phyloP scores from a whole-genome alignment of 64 coral and sea anemone species.

The Montipora foliosa region DNA sequence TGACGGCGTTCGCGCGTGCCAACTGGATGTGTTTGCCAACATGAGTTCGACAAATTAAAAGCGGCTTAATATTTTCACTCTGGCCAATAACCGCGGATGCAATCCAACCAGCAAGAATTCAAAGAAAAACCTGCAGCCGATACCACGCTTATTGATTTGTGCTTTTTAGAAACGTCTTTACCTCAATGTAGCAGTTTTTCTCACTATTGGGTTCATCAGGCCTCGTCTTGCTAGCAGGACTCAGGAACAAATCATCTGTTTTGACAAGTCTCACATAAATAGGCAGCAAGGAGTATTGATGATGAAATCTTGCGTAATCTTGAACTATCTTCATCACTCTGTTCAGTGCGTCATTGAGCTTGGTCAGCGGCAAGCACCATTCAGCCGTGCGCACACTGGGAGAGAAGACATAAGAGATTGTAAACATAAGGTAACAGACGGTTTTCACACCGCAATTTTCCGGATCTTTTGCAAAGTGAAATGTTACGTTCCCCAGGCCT shows the following conservation, averaged over 20 bases:
- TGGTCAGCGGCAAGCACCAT: conserved; percentile 41
- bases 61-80: too few species aligned
- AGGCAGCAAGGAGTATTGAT: conserved; percentile 53
- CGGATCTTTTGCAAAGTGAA: too few species aligned
- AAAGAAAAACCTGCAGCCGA: too few species aligned
- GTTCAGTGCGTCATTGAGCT: conserved; percentile 31
- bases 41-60: too few species aligned
- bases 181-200: conserved; percentile 69
- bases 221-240: conserved; percentile 50
- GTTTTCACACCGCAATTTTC: too few species aligned
- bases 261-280: conserved; percentile 66
- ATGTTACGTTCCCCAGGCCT: too few species aligned
- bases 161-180: not conserved
- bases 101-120: too few species aligned
- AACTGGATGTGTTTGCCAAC: too few species aligned
- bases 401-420: not conserved
- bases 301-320: conserved; percentile 21
- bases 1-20: too few species aligned
- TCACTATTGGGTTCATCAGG: conserved; percentile 23
- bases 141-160: not conserved
- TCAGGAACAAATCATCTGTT: conserved; percentile 47
- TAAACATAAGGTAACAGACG: too few species aligned
- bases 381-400: conserved; percentile 58
- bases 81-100: too few species aligned
- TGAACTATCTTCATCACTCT: conserved; percentile 46